Conservation (phyloP, 53 echinoderm and acorn worm species). For the Pentamera pediparva region DNA sequence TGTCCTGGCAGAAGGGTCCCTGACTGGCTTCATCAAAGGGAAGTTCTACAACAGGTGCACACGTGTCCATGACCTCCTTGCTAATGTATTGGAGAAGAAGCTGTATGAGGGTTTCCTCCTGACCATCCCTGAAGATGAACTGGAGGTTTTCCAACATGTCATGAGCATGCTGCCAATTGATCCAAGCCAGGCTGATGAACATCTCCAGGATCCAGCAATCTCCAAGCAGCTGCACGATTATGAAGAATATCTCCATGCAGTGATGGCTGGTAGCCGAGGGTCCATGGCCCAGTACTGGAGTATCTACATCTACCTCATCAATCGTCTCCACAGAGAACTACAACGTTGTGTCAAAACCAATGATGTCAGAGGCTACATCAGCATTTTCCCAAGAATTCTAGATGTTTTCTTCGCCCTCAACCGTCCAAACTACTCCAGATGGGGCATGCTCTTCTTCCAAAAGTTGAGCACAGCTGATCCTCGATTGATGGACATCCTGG, state of each 20-base stretch:
- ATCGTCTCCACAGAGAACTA: conserved; percentile 54
- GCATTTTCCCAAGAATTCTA: conserved; percentile 40
- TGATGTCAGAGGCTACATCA: conserved; percentile 43
- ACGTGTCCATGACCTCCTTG: conserved; percentile 52
- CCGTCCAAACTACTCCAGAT: conserved; percentile 63
- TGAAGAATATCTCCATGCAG: conserved; percentile 36
- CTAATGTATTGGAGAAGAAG: conserved; percentile 52
- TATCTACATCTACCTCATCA: conserved; percentile 49
- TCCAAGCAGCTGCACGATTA: conserved; percentile 37
- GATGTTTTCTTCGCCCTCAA: conserved; percentile 56
- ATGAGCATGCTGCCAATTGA: conserved; percentile 40
- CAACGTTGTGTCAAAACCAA: conserved; percentile 56
- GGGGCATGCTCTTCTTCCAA: conserved; percentile 59
- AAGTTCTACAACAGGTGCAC: conserved; percentile 66
- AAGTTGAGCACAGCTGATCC: conserved; percentile 39
- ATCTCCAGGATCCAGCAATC: conserved; percentile 31
- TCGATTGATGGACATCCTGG: conserved; percentile 25
- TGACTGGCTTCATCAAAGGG: conserved; percentile 56
- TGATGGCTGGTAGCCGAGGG: conserved; percentile 26
- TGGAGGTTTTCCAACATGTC: conserved; percentile 26
- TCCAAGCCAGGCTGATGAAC: conserved; percentile 15
- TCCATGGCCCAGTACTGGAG: conserved; percentile 53
- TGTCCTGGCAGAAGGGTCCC: conserved; percentile 58
- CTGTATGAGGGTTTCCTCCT: conserved; percentile 36
- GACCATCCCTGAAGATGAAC: conserved; percentile 38